phyloP scores from a whole-genome alignment of 2,888 invertebrate genomes.

The Tridacna crocea region DNA sequence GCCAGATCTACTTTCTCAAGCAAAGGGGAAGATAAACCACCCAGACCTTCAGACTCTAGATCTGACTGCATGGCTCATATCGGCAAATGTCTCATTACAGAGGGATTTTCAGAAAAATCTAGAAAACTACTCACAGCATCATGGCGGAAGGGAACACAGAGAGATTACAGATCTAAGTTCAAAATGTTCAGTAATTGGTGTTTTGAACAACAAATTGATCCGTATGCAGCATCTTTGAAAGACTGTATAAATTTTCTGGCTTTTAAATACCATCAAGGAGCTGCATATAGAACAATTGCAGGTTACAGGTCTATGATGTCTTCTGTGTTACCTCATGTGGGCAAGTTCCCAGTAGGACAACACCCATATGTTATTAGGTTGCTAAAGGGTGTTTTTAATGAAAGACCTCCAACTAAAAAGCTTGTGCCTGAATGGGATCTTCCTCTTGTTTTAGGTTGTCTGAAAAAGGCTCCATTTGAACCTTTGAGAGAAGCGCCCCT shows the following conservation, averaged over 20 bases:
- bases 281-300: conserved; percentile 32
- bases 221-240: conserved; percentile 33
- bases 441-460: conserved; percentile 9
- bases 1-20: neutral
- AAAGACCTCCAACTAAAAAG: conserved; percentile 20
- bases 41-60: conserved; percentile 26
- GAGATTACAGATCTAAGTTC: conserved; percentile 34
- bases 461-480: conserved; percentile 28
- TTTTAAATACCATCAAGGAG: conserved; percentile 16
- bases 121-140: conserved; percentile 38
- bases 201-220: conserved; percentile 32
- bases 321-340: conserved; percentile 22
- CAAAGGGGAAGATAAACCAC: conserved; percentile 29
- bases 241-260: conserved; percentile 50
- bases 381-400: conserved; percentile 30
- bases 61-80: conserved; percentile 37
- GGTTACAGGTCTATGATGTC: conserved; percentile 31
- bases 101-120: conserved; percentile 29
- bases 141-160: conserved; percentile 38
- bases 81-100: conserved; percentile 21
- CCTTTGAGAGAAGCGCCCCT: conserved; percentile 27
- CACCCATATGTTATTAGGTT: conserved; percentile 35
- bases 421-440: too few species aligned
- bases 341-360: conserved; percentile 26
- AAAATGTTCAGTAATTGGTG: conserved; percentile 40